These are phyloP conservation scores for Notarius quadriscutis DNA, from an alignment of 2,113 vertebrate genomes.

Conservation along the genomic window DNA sequence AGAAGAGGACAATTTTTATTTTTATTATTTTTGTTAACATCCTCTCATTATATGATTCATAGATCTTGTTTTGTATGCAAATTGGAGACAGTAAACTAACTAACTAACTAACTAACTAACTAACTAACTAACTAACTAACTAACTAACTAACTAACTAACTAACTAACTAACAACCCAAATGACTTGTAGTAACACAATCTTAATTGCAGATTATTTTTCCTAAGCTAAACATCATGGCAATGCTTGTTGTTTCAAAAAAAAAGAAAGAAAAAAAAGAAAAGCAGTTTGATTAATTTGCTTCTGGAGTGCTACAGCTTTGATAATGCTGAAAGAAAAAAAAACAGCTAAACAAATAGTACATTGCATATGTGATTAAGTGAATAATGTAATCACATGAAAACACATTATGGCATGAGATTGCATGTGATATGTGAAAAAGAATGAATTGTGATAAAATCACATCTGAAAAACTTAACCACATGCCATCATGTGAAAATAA, in stretches of 20 bases:
- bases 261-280: background rate
- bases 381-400: background rate
- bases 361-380: background rate
- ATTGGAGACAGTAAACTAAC: background rate
- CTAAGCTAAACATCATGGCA: background rate
- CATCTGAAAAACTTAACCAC: background rate
- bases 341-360: background rate
- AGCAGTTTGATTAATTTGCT: background rate
- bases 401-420: background rate
- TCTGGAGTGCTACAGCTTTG: background rate
- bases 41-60: background rate
- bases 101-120: background rate
- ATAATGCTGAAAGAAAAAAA: background rate
- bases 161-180: background rate
- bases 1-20: background rate
- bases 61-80: background rate
- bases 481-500: background rate
- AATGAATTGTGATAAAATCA: background rate
- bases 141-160: too few relatives aligned
- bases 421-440: background rate
- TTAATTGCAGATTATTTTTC: background rate
- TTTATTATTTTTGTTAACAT: background rate
- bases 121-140: too few relatives aligned
- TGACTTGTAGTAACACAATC: background rate
- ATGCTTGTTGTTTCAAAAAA: background rate